Conservation (phyloP, 2,113 vertebrate species). For the Mustela lutreola region DNA sequence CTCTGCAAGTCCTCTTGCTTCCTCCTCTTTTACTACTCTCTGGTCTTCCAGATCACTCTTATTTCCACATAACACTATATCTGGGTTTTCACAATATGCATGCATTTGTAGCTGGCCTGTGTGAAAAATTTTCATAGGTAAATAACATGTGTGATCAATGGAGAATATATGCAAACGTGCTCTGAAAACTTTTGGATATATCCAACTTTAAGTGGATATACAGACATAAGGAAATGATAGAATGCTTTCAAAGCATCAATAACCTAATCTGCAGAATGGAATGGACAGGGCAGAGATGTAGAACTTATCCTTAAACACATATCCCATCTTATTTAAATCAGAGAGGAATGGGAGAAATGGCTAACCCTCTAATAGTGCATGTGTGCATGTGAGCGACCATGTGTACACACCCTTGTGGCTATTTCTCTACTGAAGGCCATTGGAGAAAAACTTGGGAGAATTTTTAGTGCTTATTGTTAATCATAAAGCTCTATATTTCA, state of each 20-base stretch:
- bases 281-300: not conserved
- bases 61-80: constrained; percentile 97
- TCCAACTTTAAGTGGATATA: not conserved
- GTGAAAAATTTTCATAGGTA: constrained; percentile 24
- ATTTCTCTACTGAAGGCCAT: not conserved
- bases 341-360: not conserved
- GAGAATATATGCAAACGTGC: not conserved
- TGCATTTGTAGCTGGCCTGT: constrained; percentile 97
- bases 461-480: constrained; percentile 1
- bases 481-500: not conserved
- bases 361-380: not conserved
- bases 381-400: not conserved
- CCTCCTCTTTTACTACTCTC: constrained; percentile 92
- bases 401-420: not conserved
- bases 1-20: constrained; percentile 94
- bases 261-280: not conserved
- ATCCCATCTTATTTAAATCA: not conserved
- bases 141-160: not conserved
- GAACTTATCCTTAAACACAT: not conserved
- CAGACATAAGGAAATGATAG: not conserved
- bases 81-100: constrained; percentile 98
- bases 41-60: constrained; percentile 97
- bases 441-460: not conserved
- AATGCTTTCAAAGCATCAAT: constrained; percentile 29
- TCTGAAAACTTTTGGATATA: not conserved